phyloP scores from a whole-genome alignment of 2,113 vertebrate species.

The Neolamprologus devosi region DNA sequence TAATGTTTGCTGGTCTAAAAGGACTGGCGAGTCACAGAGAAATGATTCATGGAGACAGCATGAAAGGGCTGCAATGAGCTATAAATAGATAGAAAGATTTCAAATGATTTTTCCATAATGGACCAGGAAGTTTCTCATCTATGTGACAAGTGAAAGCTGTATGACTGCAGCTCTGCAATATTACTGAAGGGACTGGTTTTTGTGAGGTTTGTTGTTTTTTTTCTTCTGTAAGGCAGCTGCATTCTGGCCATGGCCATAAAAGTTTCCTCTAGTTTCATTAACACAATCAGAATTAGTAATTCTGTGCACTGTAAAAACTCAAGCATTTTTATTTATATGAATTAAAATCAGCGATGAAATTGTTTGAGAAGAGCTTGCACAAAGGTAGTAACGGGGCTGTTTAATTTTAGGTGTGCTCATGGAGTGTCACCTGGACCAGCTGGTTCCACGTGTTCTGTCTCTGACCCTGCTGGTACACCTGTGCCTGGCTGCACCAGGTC shows the following conservation, averaged over 20 bases:
- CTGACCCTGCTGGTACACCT: conserved; percentile 35
- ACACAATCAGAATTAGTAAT: not conserved
- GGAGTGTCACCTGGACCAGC: conserved; percentile 12
- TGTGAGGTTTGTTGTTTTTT: rapidly evolving
- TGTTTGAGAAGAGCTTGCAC: not conserved
- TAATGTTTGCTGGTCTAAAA: not conserved
- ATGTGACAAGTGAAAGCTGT: not conserved
- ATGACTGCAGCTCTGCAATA: not conserved
- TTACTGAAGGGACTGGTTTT: not conserved
- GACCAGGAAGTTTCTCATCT: not conserved
- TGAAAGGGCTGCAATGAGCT: not conserved
- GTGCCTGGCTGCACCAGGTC: conserved; percentile 52
- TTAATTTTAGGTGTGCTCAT: conserved; percentile 30
- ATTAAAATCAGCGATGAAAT: not conserved
- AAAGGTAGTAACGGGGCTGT: not conserved
- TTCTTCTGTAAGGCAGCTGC: not conserved
- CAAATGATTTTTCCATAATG: not conserved
- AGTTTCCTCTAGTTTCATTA: not conserved
- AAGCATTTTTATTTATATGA: not conserved
- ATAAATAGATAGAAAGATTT: not conserved
- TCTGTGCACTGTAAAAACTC: not conserved
- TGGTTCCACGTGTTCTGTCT: conserved; percentile 12
- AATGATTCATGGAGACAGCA: not conserved
- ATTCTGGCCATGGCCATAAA: not conserved
- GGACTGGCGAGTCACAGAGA: not conserved